Evolutionary conservation across 2,888 invertebrate genomes (phyloP).

Genomic region (Chromoteleia sp.): DNA sequence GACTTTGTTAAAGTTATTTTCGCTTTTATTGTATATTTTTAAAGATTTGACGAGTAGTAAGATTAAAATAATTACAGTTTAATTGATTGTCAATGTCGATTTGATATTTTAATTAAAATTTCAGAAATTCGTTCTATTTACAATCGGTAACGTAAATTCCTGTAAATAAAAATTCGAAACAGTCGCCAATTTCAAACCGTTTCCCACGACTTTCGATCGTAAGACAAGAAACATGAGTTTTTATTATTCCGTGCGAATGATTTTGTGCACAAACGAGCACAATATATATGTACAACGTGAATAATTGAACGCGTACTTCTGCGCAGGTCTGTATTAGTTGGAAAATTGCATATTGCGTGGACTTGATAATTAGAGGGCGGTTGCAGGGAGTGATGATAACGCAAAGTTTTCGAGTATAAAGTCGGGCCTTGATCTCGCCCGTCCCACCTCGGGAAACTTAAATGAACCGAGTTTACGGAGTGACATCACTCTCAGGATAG

Average conservation of each 20-base stretch:
- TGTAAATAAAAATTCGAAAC: background rate
- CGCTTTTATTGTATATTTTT: no score
- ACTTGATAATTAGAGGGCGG: slow-evolving; percentile 40
- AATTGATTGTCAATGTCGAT: background rate
- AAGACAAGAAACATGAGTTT: slow-evolving; percentile 34
- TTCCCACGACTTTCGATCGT: background rate
- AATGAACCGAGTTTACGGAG: slow-evolving; percentile 53
- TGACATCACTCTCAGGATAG: slow-evolving; percentile 49
- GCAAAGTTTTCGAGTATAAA: slow-evolving; percentile 40
- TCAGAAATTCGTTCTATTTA: background rate
- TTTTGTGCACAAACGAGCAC: slow-evolving; percentile 26
- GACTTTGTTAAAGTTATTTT: no score
- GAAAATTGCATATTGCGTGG: slow-evolving; percentile 40
- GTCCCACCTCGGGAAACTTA: slow-evolving; percentile 44
- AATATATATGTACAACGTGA: slow-evolving; percentile 37
- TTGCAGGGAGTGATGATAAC: slow-evolving; percentile 27
- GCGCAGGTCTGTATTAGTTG: slow-evolving; percentile 49
- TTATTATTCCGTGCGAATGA: slow-evolving; percentile 42
- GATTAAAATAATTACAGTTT: no score
- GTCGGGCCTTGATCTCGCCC: slow-evolving; percentile 42
- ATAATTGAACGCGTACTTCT: slow-evolving; percentile 25
- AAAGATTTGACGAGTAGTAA: no score
- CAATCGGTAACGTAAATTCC: background rate
- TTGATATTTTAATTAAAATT: background rate
- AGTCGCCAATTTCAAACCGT: background rate